Evolutionary conservation across 2,888 invertebrate species (phyloP).

Genomic region (Drosophila suboccidentalis): DNA sequence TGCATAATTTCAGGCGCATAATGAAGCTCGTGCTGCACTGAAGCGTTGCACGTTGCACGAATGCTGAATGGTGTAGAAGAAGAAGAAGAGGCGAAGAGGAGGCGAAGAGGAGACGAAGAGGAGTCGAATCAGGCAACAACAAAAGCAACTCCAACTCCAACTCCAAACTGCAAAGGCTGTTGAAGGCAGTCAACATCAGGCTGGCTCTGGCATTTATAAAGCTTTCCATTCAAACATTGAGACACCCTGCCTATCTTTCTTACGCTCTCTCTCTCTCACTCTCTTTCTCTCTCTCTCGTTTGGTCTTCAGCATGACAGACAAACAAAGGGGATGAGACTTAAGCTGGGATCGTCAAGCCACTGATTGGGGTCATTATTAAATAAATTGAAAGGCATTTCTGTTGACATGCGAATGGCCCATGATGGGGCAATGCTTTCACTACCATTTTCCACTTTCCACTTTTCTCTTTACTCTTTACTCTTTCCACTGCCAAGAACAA

Average conservation of each 20-base stretch:
- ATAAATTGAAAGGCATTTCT: conserved; percentile 67
- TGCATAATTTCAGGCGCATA: conserved; percentile 74
- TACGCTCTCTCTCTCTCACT: neutral
- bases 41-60: conserved; percentile 13
- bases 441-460: neutral
- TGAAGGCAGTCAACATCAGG: conserved; percentile 35
- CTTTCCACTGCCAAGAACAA: conserved; percentile 8
- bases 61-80: neutral
- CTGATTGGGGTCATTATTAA: conserved; percentile 66
- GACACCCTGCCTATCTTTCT: neutral
- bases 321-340: conserved; percentile 29
- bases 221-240: conserved; percentile 49
- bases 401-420: conserved; percentile 56
- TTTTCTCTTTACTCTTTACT: neutral
- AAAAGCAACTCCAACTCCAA: neutral
- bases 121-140: neutral
- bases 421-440: conserved; percentile 18
- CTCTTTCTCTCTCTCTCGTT: neutral
- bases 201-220: conserved; percentile 51
- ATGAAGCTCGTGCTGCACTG: conserved; percentile 59
- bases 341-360: conserved; percentile 53
- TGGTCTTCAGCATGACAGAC: neutral
- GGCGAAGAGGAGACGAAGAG: neutral
- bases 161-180: neutral
- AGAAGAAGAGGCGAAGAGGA: neutral